These are phyloP conservation scores for Nemotelus nigrinus DNA, from an alignment of 2,888 invertebrate species.

Conservation along the genomic window DNA sequence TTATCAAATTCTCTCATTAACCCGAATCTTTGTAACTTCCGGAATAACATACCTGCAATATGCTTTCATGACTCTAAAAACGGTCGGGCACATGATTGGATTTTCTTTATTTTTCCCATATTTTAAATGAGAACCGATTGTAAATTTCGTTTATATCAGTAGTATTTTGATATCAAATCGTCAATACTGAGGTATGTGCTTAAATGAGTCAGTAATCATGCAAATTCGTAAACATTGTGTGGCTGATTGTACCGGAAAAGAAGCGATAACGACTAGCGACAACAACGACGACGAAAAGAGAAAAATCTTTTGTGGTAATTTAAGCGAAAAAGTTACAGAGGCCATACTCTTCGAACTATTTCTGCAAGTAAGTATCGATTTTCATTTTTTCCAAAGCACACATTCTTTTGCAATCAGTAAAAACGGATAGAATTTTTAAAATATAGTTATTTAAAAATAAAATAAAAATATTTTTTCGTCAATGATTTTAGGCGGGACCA, in stretches of 20 bases:
- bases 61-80: no score
- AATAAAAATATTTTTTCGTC: not conserved
- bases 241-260: constrained; percentile 3
- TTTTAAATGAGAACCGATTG: not conserved
- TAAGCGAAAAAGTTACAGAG: constrained; percentile 81
- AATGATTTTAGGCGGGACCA: constrained; percentile 69
- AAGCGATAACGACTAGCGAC: constrained; percentile 41
- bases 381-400: not conserved
- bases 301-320: constrained; percentile 84
- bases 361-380: constrained; percentile 71
- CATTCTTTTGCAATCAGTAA: not conserved
- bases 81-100: no score
- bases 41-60: no score
- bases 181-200: not conserved
- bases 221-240: constrained; percentile 23
- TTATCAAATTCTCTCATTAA: constrained; percentile 5
- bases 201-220: constrained; percentile 1
- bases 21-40: not conserved
- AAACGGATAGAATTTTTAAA: not conserved
- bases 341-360: constrained; percentile 86
- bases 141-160: not conserved
- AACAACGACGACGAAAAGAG: constrained; percentile 63
- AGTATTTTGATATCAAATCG: not conserved
- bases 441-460: not conserved
- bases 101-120: not conserved